phyloP scores from a whole-genome alignment of 2,113 vertebrate genomes.

The Pelvicachromis taeniatus region DNA sequence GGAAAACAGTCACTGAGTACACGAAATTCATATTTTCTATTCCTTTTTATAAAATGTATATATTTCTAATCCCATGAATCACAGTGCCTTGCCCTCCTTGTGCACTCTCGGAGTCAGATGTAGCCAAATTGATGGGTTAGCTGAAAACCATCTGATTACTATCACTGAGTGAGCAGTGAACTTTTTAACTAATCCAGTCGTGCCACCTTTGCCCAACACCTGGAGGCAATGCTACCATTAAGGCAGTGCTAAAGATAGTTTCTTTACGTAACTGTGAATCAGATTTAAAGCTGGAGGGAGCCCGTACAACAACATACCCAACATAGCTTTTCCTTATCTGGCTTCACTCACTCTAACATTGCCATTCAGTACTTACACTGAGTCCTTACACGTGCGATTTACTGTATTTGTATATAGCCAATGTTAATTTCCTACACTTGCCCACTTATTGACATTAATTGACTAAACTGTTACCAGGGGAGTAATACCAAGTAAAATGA shows the following conservation, averaged over 20 bases:
- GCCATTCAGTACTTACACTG: accelerated
- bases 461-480: neutral
- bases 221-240: neutral
- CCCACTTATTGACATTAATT: neutral
- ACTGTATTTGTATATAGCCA: neutral
- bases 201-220: neutral
- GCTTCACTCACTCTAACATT: neutral
- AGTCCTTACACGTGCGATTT: neutral
- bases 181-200: neutral
- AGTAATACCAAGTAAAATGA: neutral
- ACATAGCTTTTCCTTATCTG: neutral
- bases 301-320: neutral
- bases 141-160: neutral
- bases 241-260: neutral
- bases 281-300: accelerated
- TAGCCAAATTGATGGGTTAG: neutral
- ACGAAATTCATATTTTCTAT: neutral
- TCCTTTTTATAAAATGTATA: neutral
- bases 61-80: neutral
- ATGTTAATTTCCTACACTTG: neutral
- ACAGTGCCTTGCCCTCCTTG: neutral
- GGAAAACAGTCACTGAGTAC: neutral
- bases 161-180: neutral
- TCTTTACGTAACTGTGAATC: neutral
- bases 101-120: accelerated